These are phyloP conservation scores for Cygnus buccinator DNA, from an alignment of 2,113 vertebrate species.

Conservation along the genomic window DNA sequence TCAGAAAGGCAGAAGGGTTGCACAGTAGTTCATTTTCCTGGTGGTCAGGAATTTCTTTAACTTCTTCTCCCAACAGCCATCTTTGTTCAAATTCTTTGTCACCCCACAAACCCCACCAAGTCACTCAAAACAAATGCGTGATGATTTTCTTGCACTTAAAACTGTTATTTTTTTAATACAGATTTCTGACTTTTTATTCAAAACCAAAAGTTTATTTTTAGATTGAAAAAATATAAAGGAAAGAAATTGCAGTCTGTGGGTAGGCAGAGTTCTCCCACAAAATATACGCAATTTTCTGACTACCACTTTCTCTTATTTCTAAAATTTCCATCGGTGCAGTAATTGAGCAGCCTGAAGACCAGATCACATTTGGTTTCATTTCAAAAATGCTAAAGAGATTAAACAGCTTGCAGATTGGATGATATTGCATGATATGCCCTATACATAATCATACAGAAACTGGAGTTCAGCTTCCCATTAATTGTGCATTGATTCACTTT, in stretches of 20 bases:
- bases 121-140: background rate
- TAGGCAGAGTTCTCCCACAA: background rate
- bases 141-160: background rate
- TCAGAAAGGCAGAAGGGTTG: background rate
- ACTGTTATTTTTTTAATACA: background rate
- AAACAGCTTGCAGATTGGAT: constrained; percentile 22
- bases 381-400: constrained; percentile 34
- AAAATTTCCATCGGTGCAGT: background rate
- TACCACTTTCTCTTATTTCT: background rate
- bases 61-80: background rate
- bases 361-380: constrained; percentile 21
- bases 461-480: constrained; percentile 22
- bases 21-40: background rate
- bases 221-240: background rate
- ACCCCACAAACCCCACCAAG: background rate
- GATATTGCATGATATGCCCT: background rate
- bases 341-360: constrained; percentile 19
- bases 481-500: constrained; percentile 54
- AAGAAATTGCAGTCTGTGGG: background rate
- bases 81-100: background rate
- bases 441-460: constrained; percentile 7
- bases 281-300: background rate
- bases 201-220: background rate
- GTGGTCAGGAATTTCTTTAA: background rate
- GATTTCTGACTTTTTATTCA: background rate